phyloP scores from a whole-genome alignment of 2,113 vertebrate species.

The Lucifuga dentata region DNA sequence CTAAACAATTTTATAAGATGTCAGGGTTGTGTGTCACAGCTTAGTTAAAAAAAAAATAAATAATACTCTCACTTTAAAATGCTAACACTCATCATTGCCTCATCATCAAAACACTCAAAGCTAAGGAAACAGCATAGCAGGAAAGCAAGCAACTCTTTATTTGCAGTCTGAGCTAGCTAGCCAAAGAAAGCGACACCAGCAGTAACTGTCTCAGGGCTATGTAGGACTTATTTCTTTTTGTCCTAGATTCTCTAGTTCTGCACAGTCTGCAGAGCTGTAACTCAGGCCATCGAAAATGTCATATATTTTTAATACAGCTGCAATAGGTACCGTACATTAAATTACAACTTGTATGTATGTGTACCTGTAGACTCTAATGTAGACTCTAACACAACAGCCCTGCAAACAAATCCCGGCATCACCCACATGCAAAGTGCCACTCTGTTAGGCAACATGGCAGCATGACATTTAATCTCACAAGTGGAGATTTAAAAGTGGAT shows the following conservation, averaged over 20 bases:
- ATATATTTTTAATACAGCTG: too few relatives aligned
- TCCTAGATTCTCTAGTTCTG: too few relatives aligned
- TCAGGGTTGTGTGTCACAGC: too few relatives aligned
- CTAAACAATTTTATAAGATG: too few relatives aligned
- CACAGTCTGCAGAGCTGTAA: too few relatives aligned
- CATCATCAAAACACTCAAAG: background rate
- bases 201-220: background rate
- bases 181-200: background rate
- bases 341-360: too few relatives aligned
- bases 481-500: background rate
- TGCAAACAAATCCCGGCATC: too few relatives aligned
- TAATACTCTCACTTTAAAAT: background rate
- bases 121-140: background rate
- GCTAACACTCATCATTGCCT: background rate
- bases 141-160: background rate
- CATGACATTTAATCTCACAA: background rate
- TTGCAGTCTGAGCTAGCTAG: background rate
- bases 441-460: conserved; percentile 1
- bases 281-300: too few relatives aligned
- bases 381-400: conserved; percentile 6
- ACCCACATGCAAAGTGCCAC: too few relatives aligned
- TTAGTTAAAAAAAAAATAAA: too few relatives aligned
- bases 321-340: too few relatives aligned
- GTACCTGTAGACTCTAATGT: background rate
- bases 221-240: background rate